Conservation (phyloP, 2,113 vertebrate genomes). For the Petroica traversi region DNA sequence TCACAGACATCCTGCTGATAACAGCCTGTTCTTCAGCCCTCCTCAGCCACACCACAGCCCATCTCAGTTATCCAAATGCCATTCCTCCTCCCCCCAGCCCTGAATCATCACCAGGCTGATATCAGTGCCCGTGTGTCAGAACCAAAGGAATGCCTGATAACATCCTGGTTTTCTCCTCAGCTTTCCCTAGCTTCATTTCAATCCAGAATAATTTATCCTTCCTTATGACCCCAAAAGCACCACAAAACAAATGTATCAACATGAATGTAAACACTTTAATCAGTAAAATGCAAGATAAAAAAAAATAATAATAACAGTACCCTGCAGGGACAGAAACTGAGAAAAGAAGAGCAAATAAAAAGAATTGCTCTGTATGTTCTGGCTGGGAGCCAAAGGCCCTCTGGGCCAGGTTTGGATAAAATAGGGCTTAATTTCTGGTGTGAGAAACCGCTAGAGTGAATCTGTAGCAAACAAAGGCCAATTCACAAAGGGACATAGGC, state of each 20-base stretch:
- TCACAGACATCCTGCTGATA: not conserved
- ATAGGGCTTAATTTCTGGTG: slow-evolving; percentile 47
- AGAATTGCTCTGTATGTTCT: slow-evolving; percentile 33
- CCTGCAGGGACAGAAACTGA: not conserved
- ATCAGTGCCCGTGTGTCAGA: not conserved
- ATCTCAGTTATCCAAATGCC: not conserved
- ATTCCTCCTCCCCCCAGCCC: not conserved
- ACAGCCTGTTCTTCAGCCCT: not conserved
- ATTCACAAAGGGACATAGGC: slow-evolving; percentile 22
- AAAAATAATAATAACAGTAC: not conserved
- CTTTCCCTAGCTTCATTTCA: not conserved
- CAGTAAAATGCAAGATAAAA: not conserved
- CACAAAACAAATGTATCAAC: slow-evolving; percentile 3
- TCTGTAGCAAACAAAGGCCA: slow-evolving; percentile 42
- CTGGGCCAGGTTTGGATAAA: slow-evolving; percentile 50
- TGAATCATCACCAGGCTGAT: not conserved
- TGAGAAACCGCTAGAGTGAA: slow-evolving; percentile 42
- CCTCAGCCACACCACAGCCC: not conserved
- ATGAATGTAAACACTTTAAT: not conserved
- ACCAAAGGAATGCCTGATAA: not conserved
- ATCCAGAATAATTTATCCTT: not conserved
- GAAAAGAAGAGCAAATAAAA: slow-evolving; percentile 22
- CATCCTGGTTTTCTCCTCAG: not conserved
- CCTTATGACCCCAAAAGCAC: slow-evolving; percentile 1
- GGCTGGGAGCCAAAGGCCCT: slow-evolving; percentile 44